Conservation (phyloP, 1,140 invertebrate species). For the Macrobrachium rosenbergii region DNA sequence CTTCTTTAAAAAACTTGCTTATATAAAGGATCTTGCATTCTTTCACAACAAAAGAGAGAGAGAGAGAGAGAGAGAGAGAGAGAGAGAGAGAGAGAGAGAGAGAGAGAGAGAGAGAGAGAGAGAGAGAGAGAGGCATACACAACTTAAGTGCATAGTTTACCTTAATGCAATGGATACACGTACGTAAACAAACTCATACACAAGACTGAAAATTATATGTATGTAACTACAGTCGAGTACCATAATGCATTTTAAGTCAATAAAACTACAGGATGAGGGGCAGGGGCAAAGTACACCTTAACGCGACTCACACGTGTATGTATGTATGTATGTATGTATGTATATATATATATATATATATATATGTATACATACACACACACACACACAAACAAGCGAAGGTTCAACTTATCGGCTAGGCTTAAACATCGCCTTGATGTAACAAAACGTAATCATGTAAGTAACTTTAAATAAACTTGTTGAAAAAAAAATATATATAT, state of each 20-base stretch:
- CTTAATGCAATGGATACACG: background rate
- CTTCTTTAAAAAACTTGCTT: too few species aligned
- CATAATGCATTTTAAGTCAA: too few species aligned
- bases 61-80: background rate
- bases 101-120: background rate
- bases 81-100: background rate
- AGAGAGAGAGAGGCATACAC: background rate
- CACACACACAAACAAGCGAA: too few species aligned
- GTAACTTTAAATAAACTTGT: too few species aligned
- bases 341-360: constrained; percentile 36
- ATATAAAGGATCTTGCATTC: background rate
- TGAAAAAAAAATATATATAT: constrained; percentile 26
- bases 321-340: constrained; percentile 29
- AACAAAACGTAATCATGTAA: background rate
- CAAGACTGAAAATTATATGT: too few species aligned
- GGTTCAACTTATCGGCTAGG: too few species aligned
- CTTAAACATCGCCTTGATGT: background rate
- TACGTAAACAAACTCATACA: background rate
- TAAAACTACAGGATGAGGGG: background rate
- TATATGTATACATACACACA: constrained; percentile 1
- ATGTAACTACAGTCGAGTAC: too few species aligned
- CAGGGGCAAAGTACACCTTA: background rate
- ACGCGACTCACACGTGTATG: background rate
- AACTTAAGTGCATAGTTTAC: background rate
- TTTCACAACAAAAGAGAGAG: background rate